A percentile compares a stretch with the other conserved stretches of the same genome.
These are phyloP conservation scores for Amphilophus citrinellus DNA, from an alignment of 2,113 vertebrate species.

Conservation along the genomic window DNA sequence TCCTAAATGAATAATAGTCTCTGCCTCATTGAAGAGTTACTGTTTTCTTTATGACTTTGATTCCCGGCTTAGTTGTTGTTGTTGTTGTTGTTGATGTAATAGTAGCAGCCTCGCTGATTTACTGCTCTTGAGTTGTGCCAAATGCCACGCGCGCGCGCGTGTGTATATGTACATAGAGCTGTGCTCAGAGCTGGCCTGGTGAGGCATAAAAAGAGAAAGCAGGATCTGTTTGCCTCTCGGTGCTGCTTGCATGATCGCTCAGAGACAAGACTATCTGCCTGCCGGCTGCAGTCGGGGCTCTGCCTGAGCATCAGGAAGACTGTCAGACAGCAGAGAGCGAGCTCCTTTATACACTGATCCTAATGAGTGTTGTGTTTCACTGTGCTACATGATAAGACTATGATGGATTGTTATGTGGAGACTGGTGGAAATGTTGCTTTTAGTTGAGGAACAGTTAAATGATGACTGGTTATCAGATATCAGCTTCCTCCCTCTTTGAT, in stretches of 20 bases:
- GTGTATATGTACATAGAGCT: constrained; percentile 29
- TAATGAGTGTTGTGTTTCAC: constrained; percentile 47
- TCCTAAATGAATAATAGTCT: constrained; percentile 25
- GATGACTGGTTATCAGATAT: background rate
- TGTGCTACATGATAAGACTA: constrained; percentile 15
- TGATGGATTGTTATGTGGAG: constrained; percentile 4
- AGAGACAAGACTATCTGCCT: constrained; percentile 42
- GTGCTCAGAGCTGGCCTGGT: constrained; percentile 30
- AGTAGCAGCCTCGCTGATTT: constrained; percentile 63
- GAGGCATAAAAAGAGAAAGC: constrained; percentile 51
- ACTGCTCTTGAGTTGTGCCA: constrained; percentile 50
- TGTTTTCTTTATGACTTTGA: constrained; percentile 59
- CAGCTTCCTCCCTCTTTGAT: background rate
- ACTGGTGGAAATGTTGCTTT: constrained; percentile 24
- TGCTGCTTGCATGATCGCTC: constrained; percentile 52
- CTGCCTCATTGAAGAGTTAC: constrained; percentile 28
- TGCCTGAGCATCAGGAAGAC: constrained; percentile 32
- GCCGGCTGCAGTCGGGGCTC: constrained; percentile 1
- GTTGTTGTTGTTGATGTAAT: constrained; percentile 22
- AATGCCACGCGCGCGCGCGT: constrained; percentile 11
- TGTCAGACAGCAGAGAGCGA: constrained; percentile 44
- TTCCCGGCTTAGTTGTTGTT: constrained; percentile 50
- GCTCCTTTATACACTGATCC: constrained; percentile 51
- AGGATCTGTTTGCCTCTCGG: constrained; percentile 59
- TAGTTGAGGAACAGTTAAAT: constrained; percentile 9